Base-by-base conservation (phyloP, 2,797 vertebrate species). In the Poeciliopsis paucimaculata region DNA sequence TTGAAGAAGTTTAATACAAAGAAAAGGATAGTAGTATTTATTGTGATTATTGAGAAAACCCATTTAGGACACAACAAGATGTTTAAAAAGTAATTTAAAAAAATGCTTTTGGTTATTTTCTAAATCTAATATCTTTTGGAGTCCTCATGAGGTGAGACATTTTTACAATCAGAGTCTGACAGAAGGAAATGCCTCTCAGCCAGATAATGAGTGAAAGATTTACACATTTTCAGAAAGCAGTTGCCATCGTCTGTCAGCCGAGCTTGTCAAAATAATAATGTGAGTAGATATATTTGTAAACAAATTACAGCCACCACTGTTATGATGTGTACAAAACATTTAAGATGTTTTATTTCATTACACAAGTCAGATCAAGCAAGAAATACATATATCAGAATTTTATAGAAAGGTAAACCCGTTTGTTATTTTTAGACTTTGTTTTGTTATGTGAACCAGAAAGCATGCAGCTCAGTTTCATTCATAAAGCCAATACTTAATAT, bases 261-360 rank as follows among this genome's bases (percentile, higher is more conserved):
- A 6, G 68, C 49, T 71, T 71, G 41, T 71, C 41, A 71, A 71
- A 71, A 45, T 43, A 28, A 71, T 71, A 26, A 71, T n/a, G 66
- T 13, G 41, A 45, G 6, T 71, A 15, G 13, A 71, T 28, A 46
- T 71, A 71, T 71, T 43, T 13, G 6, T 45, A 46, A 46, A 71
- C 26, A 71, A 71, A 71, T 71, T 71, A 71, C 41, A 71, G 4
- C 26, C 68, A 46, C 26, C 0, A 46, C 68, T n/a, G 43, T 28
- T 46, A 45, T 46, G 26, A 28, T 16, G 68, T 45, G 26, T 71
- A n/a, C 51, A 71, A 71, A 26, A 46, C 41, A 71, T 45, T 3
- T 46, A 7, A 71, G 26, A 43, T 46, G 26, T 4, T 46, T n/a
- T 45, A 71, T 71, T 71, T 71, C 6, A 45, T 71, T 28, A 45